These are phyloP conservation scores for Parapsyche elsis DNA, from an alignment of 1,140 invertebrate genomes.

Conservation along the genomic window DNA sequence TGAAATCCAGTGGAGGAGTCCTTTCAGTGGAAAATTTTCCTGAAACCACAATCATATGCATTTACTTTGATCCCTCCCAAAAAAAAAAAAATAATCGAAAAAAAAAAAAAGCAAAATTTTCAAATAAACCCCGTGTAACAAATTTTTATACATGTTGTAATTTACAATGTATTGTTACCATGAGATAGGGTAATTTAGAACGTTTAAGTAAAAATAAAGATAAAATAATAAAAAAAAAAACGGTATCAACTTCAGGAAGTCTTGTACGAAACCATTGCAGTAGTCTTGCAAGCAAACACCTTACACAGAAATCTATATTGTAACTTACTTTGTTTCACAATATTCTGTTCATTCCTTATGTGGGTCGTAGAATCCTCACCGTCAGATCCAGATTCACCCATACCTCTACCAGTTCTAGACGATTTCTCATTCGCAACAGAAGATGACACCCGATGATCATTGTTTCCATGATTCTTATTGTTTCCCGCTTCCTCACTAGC, in stretches of 20 bases:
- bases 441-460: not conserved
- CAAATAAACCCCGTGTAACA: not conserved
- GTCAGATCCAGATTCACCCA: constrained; percentile 47
- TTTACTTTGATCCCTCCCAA: constrained; percentile 36
- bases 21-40: constrained; percentile 43
- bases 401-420: not conserved
- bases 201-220: not conserved
- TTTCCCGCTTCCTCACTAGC: constrained; percentile 57
- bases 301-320: constrained; percentile 29
- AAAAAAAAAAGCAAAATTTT: not conserved
- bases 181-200: not conserved
- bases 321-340: constrained; percentile 54
- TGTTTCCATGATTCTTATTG: constrained; percentile 46
- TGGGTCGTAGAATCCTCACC: constrained; percentile 54
- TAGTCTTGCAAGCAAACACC: constrained; percentile 41
- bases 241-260: not conserved
- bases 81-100: not conserved
- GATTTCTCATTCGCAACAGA: not conserved
- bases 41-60: constrained; percentile 49
- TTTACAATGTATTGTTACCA: not conserved
- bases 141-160: not conserved
- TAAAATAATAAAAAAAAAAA: too few species aligned
- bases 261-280: constrained; percentile 37
- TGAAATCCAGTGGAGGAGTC: constrained; percentile 47
- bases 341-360: constrained; percentile 55